Evolutionary conservation across 2,888 invertebrate species (phyloP).

Genomic region (Hypomecis punctinalis): DNA sequence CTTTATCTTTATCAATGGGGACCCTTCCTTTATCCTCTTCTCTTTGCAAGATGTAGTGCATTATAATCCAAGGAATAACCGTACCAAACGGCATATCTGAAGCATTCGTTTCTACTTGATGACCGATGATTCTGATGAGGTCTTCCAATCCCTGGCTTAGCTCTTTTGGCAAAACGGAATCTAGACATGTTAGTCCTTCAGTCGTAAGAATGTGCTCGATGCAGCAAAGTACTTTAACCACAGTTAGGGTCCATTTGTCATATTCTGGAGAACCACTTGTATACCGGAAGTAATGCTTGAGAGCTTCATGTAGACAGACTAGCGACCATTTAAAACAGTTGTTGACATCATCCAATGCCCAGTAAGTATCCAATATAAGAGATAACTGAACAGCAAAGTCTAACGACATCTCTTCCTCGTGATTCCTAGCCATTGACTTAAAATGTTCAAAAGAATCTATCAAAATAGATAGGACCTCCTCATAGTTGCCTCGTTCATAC

Average conservation of each 20-base stretch:
- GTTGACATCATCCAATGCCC: slow-evolving; percentile 85
- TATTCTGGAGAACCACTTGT: slow-evolving; percentile 76
- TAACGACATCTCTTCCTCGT: slow-evolving; percentile 77
- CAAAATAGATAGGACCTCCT: slow-evolving; percentile 87
- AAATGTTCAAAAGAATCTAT: slow-evolving; percentile 88
- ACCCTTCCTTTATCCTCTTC: slow-evolving; percentile 89
- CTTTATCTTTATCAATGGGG: slow-evolving; percentile 72
- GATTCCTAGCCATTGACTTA: slow-evolving; percentile 69
- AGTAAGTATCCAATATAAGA: slow-evolving; percentile 87
- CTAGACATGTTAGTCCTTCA: slow-evolving; percentile 78
- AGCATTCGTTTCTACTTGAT: slow-evolving; percentile 90
- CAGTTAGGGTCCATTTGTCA: slow-evolving; percentile 76
- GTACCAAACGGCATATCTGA: slow-evolving; percentile 88
- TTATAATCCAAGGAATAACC: slow-evolving; percentile 92
- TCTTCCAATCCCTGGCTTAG: slow-evolving; percentile 89
- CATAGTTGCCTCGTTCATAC: slow-evolving; percentile 87
- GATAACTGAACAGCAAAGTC: slow-evolving; percentile 86
- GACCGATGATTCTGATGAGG: slow-evolving; percentile 90
- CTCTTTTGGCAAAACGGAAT: slow-evolving; percentile 84
- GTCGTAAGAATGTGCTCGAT: slow-evolving; percentile 77
- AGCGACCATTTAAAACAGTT: slow-evolving; percentile 92
- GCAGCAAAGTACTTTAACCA: slow-evolving; percentile 75
- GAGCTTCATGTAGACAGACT: slow-evolving; percentile 89
- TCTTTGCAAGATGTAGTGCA: slow-evolving; percentile 91
- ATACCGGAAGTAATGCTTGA: slow-evolving; percentile 85